Evolutionary conservation across 2,888 invertebrate genomes (phyloP), one percentile per base, ranked within the genome.

Genomic region (Epinotia nisella): DNA sequence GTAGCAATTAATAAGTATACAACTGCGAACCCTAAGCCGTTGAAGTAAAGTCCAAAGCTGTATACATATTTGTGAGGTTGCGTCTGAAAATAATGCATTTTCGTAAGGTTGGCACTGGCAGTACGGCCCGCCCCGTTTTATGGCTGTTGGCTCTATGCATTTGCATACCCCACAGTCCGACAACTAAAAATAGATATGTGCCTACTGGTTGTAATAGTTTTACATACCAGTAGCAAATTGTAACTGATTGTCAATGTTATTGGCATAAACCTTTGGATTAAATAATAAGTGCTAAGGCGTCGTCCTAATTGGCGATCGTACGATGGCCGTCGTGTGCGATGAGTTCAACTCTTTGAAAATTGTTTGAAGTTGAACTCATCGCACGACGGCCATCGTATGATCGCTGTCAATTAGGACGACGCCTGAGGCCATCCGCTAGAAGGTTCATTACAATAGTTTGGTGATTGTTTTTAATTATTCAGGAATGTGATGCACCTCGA

Each of bases 91-190:
- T 19, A 60, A 19, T 41, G 19, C 41, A 29, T 39, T 13, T 61
- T 61, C 45, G 45, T n/a, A 24, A 45, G 5, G 11, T 39, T 19
- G 13, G 17, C 49, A 5, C 19, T 19, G 13, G 17, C 49, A 5
- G 4, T n/a, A n/a, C 0, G 68, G 35, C 68, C 68, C 68, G 68
- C 68, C 68, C 68, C 17, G 29, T 51, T 35, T 59, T 35, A 39
- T 41, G 45, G 67, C 67, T 24, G 67, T 49, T n/a, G 49, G 67
- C 58, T 24, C 59, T 49, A 45, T 49, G n/a, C 11, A 68, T 68
- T 68, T 68, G 68, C 68, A 68, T 68, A 39, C 39, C 19, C 9
- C 21, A 7, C 49, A 49, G 59, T 29, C 29, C 10, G 19, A 58
- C 13, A 24, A 15, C 58, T 58, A 58, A 58, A 58, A 58, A 58